phyloP scores from a whole-genome alignment of 2,797 vertebrate genomes.

The Scolopax bukidnonensis region DNA sequence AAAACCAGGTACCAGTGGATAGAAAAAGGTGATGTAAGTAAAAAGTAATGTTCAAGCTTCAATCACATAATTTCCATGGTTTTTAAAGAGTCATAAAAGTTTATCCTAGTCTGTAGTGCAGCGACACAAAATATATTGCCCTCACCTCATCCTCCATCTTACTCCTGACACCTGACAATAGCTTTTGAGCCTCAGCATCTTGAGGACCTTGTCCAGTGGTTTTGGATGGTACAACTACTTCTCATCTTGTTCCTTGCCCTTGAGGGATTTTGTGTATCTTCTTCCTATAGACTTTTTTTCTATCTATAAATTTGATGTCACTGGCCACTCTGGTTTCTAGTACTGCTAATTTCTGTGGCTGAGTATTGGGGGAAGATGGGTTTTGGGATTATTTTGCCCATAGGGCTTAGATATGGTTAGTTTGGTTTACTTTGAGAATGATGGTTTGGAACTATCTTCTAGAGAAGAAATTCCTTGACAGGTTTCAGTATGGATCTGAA shows the following conservation, averaged over 20 bases:
- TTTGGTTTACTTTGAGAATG: background rate
- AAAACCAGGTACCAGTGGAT: background rate
- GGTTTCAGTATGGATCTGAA: background rate
- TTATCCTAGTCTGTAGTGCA: background rate
- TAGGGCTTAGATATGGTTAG: background rate
- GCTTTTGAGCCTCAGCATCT: background rate
- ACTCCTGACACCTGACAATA: background rate
- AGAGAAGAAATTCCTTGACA: background rate
- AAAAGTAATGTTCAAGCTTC: background rate
- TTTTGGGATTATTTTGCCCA: background rate
- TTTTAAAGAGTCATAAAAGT: background rate
- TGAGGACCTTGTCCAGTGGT: background rate
- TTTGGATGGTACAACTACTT: background rate
- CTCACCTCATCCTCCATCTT: background rate
- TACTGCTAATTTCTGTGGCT: background rate
- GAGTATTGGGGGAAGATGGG: fast-evolving
- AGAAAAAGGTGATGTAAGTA: background rate
- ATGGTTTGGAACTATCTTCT: background rate
- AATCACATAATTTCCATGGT: background rate
- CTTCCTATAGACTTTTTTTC: background rate
- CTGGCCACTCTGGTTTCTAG: background rate
- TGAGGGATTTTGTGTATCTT: background rate
- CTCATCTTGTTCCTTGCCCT: background rate
- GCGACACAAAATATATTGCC: background rate
- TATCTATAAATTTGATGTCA: background rate